Conservation (phyloP, 2,888 invertebrate species). For the Steromphala cineraria region DNA sequence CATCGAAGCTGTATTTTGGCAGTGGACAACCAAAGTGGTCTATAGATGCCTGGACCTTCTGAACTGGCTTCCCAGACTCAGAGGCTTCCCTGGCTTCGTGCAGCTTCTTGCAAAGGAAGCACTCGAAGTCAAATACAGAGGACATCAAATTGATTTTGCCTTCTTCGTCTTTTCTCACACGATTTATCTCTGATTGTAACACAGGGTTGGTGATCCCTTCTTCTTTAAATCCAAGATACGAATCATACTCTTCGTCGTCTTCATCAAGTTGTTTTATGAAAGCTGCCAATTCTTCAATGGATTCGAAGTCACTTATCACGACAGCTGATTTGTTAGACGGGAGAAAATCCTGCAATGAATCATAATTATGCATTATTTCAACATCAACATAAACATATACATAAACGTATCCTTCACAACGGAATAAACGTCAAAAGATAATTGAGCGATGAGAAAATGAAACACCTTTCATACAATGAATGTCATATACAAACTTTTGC, state of each 20-base stretch:
- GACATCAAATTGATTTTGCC: conserved; percentile 37
- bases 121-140: conserved; percentile 64
- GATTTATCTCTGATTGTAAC: conserved; percentile 44
- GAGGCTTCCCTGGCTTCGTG: conserved; percentile 50
- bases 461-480: too few species aligned
- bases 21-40: conserved; percentile 78
- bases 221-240: conserved; percentile 57
- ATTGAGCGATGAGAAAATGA: too few species aligned
- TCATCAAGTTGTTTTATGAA: conserved; percentile 59
- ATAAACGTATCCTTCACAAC: too few species aligned
- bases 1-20: conserved; percentile 62
- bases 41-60: conserved; percentile 39
- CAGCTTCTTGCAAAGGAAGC: conserved; percentile 63
- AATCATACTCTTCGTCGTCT: conserved; percentile 61
- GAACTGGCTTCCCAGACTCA: conserved; percentile 32
- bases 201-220: conserved; percentile 52
- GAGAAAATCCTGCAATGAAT: conserved; percentile 59
- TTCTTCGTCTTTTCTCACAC: neutral
- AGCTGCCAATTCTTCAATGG: conserved; percentile 59
- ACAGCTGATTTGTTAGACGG: conserved; percentile 65
- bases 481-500: too few species aligned
- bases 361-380: too few species aligned
- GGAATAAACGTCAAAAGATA: too few species aligned
- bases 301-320: conserved; percentile 60
- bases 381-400: too few species aligned